Conservation (phyloP, 2,113 vertebrate genomes). For the Bubo blakistoni region DNA sequence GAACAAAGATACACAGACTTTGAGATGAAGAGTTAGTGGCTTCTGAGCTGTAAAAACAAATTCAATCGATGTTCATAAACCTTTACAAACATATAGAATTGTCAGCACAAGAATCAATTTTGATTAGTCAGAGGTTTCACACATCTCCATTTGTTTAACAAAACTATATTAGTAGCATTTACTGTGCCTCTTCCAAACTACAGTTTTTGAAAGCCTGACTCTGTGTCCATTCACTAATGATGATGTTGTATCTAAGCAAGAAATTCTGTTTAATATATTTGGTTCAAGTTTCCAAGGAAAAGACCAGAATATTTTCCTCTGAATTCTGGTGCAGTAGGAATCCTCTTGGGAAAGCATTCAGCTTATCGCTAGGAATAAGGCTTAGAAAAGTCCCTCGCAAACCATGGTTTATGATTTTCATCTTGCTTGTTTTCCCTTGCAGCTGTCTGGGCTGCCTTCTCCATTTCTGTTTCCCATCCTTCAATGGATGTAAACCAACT, state of each 20-base stretch:
- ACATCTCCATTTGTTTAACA: neutral
- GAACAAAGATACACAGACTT: neutral
- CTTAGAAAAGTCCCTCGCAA: neutral
- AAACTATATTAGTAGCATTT: neutral
- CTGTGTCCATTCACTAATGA: neutral
- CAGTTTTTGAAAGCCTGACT: neutral
- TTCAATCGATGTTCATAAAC: neutral
- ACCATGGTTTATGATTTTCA: neutral
- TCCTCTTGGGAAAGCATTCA: neutral
- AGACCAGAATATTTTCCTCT: neutral
- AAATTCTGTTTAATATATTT: neutral
- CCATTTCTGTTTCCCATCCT: neutral
- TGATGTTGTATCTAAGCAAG: neutral
- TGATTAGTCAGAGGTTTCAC: neutral
- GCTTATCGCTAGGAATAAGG: neutral
- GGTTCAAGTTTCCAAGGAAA: neutral
- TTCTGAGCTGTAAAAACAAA: neutral
- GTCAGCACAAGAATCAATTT: neutral
- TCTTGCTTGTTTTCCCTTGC: neutral
- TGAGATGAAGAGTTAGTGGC: neutral
- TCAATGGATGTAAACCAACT: neutral
- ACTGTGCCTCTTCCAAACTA: neutral
- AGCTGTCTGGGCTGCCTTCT: neutral
- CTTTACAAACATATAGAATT: neutral
- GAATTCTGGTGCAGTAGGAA: neutral